phyloP scores from a whole-genome alignment of 1,140 invertebrate species.

The Chrysomallon squamiferum region DNA sequence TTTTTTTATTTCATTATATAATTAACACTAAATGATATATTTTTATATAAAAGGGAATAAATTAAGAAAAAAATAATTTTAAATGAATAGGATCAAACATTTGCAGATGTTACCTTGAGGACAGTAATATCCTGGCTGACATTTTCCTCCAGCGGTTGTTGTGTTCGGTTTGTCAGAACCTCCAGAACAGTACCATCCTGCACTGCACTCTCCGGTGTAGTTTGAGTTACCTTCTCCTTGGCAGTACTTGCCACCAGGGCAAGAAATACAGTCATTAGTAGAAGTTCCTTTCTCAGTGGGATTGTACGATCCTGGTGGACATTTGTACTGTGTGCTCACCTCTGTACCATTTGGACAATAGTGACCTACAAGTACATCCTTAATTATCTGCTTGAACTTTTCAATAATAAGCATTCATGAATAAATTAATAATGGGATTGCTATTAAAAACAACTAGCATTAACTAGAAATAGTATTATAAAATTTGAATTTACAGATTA shows the following conservation, averaged over 20 bases:
- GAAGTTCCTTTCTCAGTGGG: conserved; percentile 28
- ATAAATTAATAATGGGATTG: background rate
- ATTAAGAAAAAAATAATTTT: no score
- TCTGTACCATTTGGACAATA: conserved; percentile 56
- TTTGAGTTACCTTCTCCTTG: conserved; percentile 44
- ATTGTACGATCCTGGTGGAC: conserved; percentile 53
- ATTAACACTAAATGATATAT: no score
- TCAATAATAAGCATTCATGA: background rate
- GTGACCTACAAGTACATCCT: conserved; percentile 35
- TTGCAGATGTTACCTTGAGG: no score
- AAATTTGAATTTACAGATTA: background rate
- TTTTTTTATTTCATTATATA: no score
- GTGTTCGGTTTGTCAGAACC: conserved; percentile 48
- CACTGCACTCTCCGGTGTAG: conserved; percentile 55
- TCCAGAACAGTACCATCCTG: conserved; percentile 55
- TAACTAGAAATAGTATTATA: background rate
- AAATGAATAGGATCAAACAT: no score
- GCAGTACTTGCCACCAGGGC: conserved; percentile 56
- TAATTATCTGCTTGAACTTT: no score
- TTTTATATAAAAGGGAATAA: no score
- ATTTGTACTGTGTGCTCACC: conserved; percentile 41
- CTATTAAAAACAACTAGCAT: background rate
- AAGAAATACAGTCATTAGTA: conserved; percentile 37
- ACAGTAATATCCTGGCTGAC: conserved; percentile 53
- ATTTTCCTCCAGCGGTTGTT: conserved; percentile 49